Base-by-base conservation (phyloP, 2,888 invertebrate species). In the Orthosia cruda region DNA sequence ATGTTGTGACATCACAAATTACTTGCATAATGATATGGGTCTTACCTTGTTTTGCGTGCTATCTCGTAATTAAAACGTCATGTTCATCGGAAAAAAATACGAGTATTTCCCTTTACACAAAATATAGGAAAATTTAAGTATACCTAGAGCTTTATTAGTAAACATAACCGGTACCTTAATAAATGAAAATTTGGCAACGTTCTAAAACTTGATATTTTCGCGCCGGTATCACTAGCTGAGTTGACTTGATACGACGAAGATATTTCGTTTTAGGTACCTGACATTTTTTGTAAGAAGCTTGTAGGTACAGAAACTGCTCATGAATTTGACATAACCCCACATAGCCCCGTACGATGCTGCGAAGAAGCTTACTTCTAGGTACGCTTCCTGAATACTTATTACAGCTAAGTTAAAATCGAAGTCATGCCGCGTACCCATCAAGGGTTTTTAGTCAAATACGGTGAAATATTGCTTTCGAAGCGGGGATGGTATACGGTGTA, bases 261-360 rank as follows among this genome's bases (percentile, higher is more conserved):
- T 87, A 88, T 87, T 83, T 83, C 67, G 76, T 66, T 70, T 83
- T 85, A n/a, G n/a, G n/a, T n/a, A 89, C 86, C 88, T 87, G 84
- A 82, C 81, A 86, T 82, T 88, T 87, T 88, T 86, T 85, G 80
- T 86, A 89, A 87, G 85, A 73, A 89, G 85, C 81, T 87, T 85
- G 82, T 86, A 40, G 59, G 59, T 59, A 85, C 85, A 74, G 84
- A 85, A 86, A 84, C 86, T 83, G 77, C 88, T 91, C 90, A 89
- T 92, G 92, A 92, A 92, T 92, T 91, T 90, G 89, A 87, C 87
- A 91, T 91, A 86, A 78, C 83, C 86, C 69, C 86, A 84, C 86
- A 91, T 87, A 85, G 81, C 80, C 84, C 64, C 85, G 81, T 74
- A 83, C 84, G 85, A 75, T 83, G 80, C 87, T 84, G 82, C 58